These are phyloP conservation scores for Rhorus exstirpatorius DNA, from an alignment of 2,888 invertebrate genomes.

Conservation along the genomic window DNA sequence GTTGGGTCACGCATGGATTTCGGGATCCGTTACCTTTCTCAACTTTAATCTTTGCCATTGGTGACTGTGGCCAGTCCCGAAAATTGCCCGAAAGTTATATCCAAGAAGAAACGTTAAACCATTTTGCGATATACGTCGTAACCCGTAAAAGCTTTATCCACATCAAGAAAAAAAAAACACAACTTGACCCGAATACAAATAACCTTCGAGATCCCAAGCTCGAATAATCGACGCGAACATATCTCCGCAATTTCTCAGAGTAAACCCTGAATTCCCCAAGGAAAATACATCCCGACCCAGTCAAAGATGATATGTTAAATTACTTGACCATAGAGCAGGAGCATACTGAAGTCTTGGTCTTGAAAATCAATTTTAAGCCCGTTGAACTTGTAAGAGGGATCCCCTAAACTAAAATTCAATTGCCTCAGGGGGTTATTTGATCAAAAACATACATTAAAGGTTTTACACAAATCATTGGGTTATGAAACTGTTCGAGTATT, in stretches of 20 bases:
- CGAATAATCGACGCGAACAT: too few relatives aligned
- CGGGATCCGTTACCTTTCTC: conserved; percentile 20
- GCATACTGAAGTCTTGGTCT: too few relatives aligned
- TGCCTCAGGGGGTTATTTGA: neutral
- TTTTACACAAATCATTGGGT: too few relatives aligned
- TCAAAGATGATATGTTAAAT: too few relatives aligned
- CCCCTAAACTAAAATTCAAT: neutral
- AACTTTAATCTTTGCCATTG: conserved; percentile 18
- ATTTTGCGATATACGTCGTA: neutral
- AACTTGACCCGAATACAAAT: conserved; percentile 19
- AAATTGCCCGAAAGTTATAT: conserved; percentile 3
- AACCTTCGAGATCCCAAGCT: too few relatives aligned
- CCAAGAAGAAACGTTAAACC: neutral
- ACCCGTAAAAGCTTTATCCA: neutral
- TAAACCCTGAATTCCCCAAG: too few relatives aligned
- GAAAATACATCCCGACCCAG: too few relatives aligned
- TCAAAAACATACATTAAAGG: too few relatives aligned
- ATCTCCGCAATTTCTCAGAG: too few relatives aligned
- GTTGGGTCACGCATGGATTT: conserved; percentile 38
- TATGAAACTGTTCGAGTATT: too few relatives aligned
- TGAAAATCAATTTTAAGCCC: too few relatives aligned
- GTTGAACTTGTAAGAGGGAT: neutral
- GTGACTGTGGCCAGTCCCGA: neutral
- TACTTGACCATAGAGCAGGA: too few relatives aligned
- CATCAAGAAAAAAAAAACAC: neutral